phyloP scores from a whole-genome alignment of 2,888 invertebrate species.

The Rhagonycha fulva region DNA sequence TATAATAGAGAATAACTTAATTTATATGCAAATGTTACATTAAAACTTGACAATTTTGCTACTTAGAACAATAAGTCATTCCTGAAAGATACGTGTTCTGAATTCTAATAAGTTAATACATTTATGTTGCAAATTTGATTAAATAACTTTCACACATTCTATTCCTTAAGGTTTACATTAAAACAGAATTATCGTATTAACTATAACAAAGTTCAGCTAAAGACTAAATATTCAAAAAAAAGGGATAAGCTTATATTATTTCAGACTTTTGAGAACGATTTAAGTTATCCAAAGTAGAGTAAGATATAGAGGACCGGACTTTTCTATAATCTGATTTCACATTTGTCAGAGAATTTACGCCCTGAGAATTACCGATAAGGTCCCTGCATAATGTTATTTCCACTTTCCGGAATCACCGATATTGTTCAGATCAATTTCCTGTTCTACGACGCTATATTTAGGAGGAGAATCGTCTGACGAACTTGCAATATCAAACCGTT shows the following conservation, averaged over 20 bases:
- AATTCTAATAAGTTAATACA: conserved; percentile 34
- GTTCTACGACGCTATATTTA: not conserved
- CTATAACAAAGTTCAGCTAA: not conserved
- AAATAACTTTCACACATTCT: not conserved
- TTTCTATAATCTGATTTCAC: conserved; percentile 25
- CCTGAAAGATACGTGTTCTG: conserved; percentile 21
- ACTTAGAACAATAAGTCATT: conserved; percentile 39
- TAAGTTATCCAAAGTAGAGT: conserved; percentile 14
- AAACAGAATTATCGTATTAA: not conserved
- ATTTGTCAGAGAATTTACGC: conserved; percentile 27
- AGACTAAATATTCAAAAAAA: not conserved
- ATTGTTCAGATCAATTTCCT: conserved; percentile 4
- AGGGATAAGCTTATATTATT: not conserved
- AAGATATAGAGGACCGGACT: conserved; percentile 25
- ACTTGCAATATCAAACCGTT: not conserved
- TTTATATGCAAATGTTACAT: conserved; percentile 42
- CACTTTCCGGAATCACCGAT: conserved; percentile 8
- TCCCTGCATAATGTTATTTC: conserved; percentile 25
- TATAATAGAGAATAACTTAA: conserved; percentile 32
- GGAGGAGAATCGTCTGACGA: not conserved
- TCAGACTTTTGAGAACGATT: conserved; percentile 1
- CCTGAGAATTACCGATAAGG: conserved; percentile 23
- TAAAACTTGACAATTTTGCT: conserved; percentile 41
- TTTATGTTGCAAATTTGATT: not conserved
- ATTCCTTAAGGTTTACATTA: not conserved